Evolutionary conservation across 1,140 invertebrate genomes (phyloP).

Genomic region (Drosophila nasuta): DNA sequence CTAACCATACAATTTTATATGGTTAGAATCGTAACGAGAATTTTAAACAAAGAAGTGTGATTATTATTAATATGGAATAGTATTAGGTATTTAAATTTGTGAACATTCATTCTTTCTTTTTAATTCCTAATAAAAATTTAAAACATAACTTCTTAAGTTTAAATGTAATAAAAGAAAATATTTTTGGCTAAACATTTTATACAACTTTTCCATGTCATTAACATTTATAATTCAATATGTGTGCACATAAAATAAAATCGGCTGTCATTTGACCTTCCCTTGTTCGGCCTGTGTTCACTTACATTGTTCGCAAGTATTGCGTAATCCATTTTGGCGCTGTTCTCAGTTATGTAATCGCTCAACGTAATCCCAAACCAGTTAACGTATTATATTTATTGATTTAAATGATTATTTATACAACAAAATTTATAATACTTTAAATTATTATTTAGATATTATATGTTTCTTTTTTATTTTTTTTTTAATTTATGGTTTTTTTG

Average conservation of each 20-base stretch:
- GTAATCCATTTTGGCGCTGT: slow-evolving; percentile 67
- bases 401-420: slow-evolving; percentile 46
- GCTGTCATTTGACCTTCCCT: slow-evolving; percentile 49
- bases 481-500: slow-evolving; percentile 41
- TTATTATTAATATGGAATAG: too few species aligned
- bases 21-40: too few species aligned
- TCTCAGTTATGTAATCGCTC: slow-evolving; percentile 58
- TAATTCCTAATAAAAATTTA: too few species aligned
- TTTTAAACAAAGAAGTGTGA: too few species aligned
- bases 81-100: too few species aligned
- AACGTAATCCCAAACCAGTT: slow-evolving; percentile 37
- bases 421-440: slow-evolving; percentile 54
- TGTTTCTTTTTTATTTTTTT: background rate
- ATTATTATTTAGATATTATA: slow-evolving; percentile 41
- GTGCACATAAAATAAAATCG: background rate
- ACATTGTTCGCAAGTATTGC: slow-evolving; percentile 61
- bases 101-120: too few species aligned
- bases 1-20: too few species aligned
- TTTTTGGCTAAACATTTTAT: too few species aligned
- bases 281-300: slow-evolving; percentile 41
- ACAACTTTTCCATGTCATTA: too few species aligned
- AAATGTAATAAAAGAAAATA: too few species aligned
- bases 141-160: too few species aligned
- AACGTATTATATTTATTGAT: slow-evolving; percentile 28
- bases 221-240: background rate